Base-by-base conservation (phyloP, 2,888 invertebrate genomes). In the Rapana venosa region DNA sequence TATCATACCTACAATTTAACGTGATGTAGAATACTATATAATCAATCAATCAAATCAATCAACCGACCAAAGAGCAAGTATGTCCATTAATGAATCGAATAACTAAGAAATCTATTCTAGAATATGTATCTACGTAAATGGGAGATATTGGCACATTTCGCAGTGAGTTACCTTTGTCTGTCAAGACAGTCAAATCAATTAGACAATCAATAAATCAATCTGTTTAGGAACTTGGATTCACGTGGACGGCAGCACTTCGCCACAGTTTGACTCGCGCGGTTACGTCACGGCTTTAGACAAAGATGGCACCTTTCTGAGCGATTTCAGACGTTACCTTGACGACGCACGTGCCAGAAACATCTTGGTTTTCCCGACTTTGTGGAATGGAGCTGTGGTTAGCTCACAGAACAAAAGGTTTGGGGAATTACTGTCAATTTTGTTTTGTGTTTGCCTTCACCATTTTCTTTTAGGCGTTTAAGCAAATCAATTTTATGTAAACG, bases 311-410 rank as follows among this genome's bases (percentile, higher is more conserved):
- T 90, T 94, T 70, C 92, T 94, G 85, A 91, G 90, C 35, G 94
- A 94, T 88, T 89, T 89, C 85, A 20, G 74, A 2, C 85, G 83
- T 30, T 89, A 89, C 89, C 85, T 89, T 5, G 85, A 89, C 89
- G 89, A 89, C 58, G 89, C 89, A 58, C 66, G 84, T 11, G 84
- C 66, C 84, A 66, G 85, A 47, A 89, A 93, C 90, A 92, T 95
- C 56, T 92, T 94, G 20, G 92, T 94, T n/a, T 93, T 94, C 90
- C 92, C 93, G 17, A 93, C 93, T 1, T 91, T 95, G 47, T 95
- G 95, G 95, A 95, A 94, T 87, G 94, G 93, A 0, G 95, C 95
- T 8, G 91, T 91, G 22, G 92, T 92, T 32, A 92, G 92, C 74
- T 92, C 93, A 83, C 47, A 90, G 86, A 17, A 92, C 90, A 89